Evolutionary conservation across 2,888 invertebrate species (phyloP).

Genomic region (Monoplex corrugatus): DNA sequence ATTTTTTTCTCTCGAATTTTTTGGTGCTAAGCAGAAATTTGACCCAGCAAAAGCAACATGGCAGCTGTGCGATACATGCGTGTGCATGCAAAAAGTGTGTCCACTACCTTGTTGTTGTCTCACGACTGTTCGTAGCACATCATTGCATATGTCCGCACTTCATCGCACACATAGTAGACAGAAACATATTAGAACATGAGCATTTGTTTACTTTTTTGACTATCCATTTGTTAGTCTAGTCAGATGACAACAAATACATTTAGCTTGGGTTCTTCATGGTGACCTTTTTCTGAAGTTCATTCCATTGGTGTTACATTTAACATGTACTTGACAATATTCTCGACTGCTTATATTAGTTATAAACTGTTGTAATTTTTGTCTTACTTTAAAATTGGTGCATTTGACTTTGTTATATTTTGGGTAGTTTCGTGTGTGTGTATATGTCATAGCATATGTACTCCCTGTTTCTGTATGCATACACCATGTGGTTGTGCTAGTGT

Average conservation of each 20-base stretch:
- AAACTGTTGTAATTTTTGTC: background rate
- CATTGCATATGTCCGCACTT: no score
- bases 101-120: conserved; percentile 20
- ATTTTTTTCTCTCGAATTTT: conserved; percentile 34
- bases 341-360: background rate
- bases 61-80: conserved; percentile 18
- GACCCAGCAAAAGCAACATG: conserved; percentile 39
- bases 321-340: no score
- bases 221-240: background rate
- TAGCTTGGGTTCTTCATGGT: background rate
- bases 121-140: background rate
- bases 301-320: background rate
- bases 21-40: conserved; percentile 37
- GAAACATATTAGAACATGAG: background rate
- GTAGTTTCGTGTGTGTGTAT: background rate
- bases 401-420: background rate
- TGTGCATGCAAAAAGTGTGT: conserved; percentile 25
- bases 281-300: conserved; percentile 15
- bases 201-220: background rate
- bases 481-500: conserved; percentile 5
- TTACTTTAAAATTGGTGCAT: background rate
- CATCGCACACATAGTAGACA: no score
- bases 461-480: background rate
- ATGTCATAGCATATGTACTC: background rate
- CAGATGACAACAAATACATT: background rate